These are phyloP conservation scores for Zaprionus nigranus DNA, from an alignment of 1,140 invertebrate species.

Conservation along the genomic window DNA sequence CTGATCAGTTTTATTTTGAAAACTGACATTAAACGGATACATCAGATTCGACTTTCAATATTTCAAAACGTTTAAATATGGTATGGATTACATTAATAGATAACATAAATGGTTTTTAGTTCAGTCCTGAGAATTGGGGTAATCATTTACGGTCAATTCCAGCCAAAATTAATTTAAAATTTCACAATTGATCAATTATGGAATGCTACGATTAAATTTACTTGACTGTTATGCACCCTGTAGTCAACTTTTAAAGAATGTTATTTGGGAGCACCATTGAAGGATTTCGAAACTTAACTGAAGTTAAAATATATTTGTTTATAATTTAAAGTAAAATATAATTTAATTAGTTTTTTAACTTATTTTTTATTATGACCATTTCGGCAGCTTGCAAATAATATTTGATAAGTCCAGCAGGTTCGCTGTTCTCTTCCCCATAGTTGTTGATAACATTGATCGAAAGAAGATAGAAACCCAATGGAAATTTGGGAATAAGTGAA, in stretches of 20 bases:
- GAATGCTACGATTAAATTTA: no score
- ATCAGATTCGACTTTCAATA: not conserved
- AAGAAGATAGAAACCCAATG: constrained; percentile 35
- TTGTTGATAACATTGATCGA: constrained; percentile 23
- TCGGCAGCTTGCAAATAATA: constrained; percentile 33
- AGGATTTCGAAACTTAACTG: not conserved
- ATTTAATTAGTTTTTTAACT: not conserved
- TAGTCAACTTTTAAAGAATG: no score
- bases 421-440: not conserved
- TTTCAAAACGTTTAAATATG: not conserved
- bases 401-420: constrained; percentile 13
- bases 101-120: not conserved
- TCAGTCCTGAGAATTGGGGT: no score
- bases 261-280: not conserved
- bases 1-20: not conserved
- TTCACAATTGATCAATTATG: no score
- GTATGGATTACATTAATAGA: not conserved
- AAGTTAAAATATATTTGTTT: not conserved
- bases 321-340: not conserved
- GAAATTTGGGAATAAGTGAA: constrained; percentile 19
- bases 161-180: no score
- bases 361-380: constrained; percentile 9
- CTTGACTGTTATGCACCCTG: no score
- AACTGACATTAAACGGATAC: not conserved
- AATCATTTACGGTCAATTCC: no score